Evolutionary conservation across 2,888 invertebrate genomes (phyloP).

Genomic region (Aricia artaxerxes): DNA sequence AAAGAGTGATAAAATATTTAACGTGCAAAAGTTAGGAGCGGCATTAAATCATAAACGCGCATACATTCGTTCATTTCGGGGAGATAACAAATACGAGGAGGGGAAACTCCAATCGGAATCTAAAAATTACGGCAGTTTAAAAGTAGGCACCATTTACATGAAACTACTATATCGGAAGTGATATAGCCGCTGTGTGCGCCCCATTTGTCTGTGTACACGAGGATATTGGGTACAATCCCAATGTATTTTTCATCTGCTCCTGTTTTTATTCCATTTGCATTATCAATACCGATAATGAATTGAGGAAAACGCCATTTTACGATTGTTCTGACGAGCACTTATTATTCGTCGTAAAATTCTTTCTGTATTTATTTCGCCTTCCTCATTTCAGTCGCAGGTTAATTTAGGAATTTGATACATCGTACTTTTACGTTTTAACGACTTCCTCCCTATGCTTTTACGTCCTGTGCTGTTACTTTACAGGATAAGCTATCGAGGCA

Average conservation of each 20-base stretch:
- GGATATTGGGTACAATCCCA: conserved; percentile 31
- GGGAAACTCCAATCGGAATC: conserved; percentile 75
- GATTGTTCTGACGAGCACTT: conserved; percentile 25
- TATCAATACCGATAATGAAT: conserved; percentile 29
- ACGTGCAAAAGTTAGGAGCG: conserved; percentile 53
- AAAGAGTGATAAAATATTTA: conserved; percentile 39
- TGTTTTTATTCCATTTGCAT: conserved; percentile 38
- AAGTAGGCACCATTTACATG: conserved; percentile 78
- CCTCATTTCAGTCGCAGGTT: not conserved
- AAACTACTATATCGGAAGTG: conserved; percentile 76
- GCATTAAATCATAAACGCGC: conserved; percentile 68
- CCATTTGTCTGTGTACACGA: conserved; percentile 62
- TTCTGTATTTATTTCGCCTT: conserved; percentile 20
- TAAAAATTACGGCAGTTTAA: conserved; percentile 80
- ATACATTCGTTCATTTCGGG: conserved; percentile 72
- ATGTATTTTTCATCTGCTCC: conserved; percentile 42
- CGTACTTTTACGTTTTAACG: not conserved
- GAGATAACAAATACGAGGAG: conserved; percentile 73
- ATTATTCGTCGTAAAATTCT: conserved; percentile 20
- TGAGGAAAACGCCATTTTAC: conserved; percentile 29
- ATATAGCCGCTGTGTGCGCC: conserved; percentile 59
- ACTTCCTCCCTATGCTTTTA: not conserved
- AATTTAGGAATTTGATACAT: not conserved
- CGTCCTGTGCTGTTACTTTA: not conserved
- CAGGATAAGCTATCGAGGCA: not conserved